Evolutionary conservation across 2,888 invertebrate species (phyloP).

Genomic region (Pilophorus perplexus): DNA sequence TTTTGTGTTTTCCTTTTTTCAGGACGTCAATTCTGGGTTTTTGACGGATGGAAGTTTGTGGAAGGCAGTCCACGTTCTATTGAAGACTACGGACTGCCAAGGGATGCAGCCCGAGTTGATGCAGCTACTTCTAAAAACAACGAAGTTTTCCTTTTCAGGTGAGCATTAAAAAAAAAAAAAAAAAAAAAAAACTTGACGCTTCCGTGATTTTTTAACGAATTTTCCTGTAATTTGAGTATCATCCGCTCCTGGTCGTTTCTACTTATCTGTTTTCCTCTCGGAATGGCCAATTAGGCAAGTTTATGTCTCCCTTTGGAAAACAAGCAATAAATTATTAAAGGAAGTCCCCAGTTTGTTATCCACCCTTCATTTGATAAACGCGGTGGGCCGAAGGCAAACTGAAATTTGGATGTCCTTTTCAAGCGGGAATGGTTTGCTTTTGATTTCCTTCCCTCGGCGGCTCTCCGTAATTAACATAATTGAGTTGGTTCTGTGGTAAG

Average conservation of each 20-base stretch:
- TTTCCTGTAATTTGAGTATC: no score
- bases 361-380: neutral
- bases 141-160: conserved; percentile 59
- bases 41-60: conserved; percentile 60
- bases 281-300: neutral
- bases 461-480: conserved; percentile 34
- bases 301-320: neutral
- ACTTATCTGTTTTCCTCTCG: neutral
- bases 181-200: neutral
- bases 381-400: neutral
- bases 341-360: neutral
- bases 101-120: conserved; percentile 62
- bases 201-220: neutral
- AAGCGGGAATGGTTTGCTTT: conserved; percentile 20
- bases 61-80: conserved; percentile 60
- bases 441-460: conserved; percentile 23
- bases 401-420: conserved; percentile 31
- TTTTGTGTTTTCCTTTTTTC: no score
- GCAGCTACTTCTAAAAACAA: conserved; percentile 67
- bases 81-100: conserved; percentile 64
- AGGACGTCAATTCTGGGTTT: conserved; percentile 68
- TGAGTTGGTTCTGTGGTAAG: conserved; percentile 35
- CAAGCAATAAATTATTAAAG: conserved; percentile 23
- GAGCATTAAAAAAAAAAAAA: neutral
- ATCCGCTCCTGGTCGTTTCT: no score